Percentiles rank a stretch among this genome's conserved stretches.
These are phyloP conservation scores for Anagyrus pseudococci DNA, from an alignment of 2,888 invertebrate genomes.

Conservation along the genomic window DNA sequence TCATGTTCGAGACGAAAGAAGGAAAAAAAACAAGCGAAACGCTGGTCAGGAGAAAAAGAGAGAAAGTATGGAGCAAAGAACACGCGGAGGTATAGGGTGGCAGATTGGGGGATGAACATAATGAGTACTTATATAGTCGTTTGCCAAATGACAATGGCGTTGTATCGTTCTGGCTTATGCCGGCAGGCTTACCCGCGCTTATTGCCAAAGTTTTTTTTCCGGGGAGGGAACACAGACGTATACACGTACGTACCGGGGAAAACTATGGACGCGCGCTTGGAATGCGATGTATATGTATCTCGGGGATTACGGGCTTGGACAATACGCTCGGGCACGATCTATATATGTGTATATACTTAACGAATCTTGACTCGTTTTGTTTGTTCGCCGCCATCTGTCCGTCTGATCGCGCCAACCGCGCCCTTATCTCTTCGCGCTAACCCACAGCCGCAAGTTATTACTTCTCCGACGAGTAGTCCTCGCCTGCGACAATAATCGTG, in stretches of 20 bases:
- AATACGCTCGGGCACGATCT: not conserved
- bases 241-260: no score
- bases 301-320: no score
- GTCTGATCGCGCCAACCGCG: not conserved
- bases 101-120: constrained; percentile 36
- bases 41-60: not conserved
- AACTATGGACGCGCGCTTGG: not conserved
- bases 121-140: constrained; percentile 36
- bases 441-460: constrained; percentile 23
- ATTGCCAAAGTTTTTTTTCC: constrained; percentile 31
- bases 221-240: no score
- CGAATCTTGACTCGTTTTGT: constrained; percentile 27
- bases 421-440: not conserved
- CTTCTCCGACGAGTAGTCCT: constrained; percentile 3
- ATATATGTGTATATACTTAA: constrained; percentile 28
- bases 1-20: not conserved
- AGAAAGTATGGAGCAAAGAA: no score
- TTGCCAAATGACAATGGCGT: constrained; percentile 30
- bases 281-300: constrained; percentile 23
- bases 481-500: no score
- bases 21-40: not conserved
- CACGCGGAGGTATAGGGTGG: no score
- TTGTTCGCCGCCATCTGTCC: constrained; percentile 34
- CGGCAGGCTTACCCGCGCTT: constrained; percentile 6
- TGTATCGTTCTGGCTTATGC: no score